A percentile compares a stretch with the other conserved stretches of the same genome.
phyloP scores from a whole-genome alignment of 2,797 vertebrate genomes.

The Chelonia mydas region DNA sequence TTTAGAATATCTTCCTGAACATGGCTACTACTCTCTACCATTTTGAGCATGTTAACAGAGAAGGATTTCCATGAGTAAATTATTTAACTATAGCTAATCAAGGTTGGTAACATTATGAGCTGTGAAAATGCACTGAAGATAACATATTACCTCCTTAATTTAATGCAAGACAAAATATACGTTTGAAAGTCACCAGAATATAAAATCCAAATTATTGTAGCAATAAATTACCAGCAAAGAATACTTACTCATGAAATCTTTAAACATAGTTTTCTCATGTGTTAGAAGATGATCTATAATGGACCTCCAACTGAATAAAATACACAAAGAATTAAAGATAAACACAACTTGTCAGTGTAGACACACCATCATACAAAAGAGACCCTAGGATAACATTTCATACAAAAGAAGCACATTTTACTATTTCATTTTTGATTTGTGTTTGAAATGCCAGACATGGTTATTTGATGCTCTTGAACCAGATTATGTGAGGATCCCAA shows the following conservation, averaged over 20 bases:
- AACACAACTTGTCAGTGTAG: neutral
- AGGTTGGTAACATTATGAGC: neutral
- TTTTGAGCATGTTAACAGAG: neutral
- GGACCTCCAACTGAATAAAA: constrained; percentile 90
- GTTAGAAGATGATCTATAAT: constrained; percentile 97
- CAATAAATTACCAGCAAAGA: constrained; percentile 51
- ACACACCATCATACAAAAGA: neutral
- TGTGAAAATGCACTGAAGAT: neutral
- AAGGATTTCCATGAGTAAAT: neutral
- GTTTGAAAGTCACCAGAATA: neutral
- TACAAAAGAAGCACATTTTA: neutral
- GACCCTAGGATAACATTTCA: neutral
- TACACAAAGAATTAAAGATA: neutral
- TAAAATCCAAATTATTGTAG: neutral
- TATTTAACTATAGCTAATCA: neutral
- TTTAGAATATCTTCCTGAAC: neutral
- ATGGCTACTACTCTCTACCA: neutral
- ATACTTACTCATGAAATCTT: constrained; percentile 98
- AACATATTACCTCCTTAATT: neutral
- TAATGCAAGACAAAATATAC: neutral
- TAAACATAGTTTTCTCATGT: constrained; percentile 99
- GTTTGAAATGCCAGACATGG: neutral
- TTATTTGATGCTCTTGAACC: neutral
- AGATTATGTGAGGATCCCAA: neutral
- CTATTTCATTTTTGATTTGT: neutral